These are phyloP conservation scores for Tethea ocularis DNA, from an alignment of 2,888 invertebrate genomes.

Conservation along the genomic window DNA sequence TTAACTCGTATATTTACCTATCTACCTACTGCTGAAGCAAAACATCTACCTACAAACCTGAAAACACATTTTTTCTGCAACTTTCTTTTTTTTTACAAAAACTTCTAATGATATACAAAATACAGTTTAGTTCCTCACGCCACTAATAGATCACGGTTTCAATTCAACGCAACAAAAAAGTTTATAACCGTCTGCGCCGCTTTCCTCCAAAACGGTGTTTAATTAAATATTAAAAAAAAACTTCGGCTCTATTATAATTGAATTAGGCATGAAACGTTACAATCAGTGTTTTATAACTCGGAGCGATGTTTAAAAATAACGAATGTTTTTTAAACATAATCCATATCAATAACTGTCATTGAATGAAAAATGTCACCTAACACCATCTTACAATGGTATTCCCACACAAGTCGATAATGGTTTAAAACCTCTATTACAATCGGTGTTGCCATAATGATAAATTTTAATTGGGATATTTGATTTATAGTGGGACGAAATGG, in stretches of 20 bases:
- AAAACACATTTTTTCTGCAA: neutral
- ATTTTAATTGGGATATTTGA: constrained; percentile 45
- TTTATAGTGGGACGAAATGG: constrained; percentile 29
- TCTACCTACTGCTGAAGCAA: neutral
- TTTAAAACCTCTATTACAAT: constrained; percentile 53
- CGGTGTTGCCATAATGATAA: constrained; percentile 42
- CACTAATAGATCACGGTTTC: constrained; percentile 36
- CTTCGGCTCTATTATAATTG: constrained; percentile 37
- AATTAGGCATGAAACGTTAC: constrained; percentile 56
- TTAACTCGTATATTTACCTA: neutral
- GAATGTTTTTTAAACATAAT: constrained; percentile 34
- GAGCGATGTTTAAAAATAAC: constrained; percentile 28
- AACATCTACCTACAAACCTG: constrained; percentile 1
- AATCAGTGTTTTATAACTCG: constrained; percentile 35
- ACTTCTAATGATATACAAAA: neutral
- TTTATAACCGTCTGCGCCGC: constrained; percentile 31
- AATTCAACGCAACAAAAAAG: constrained; percentile 40
- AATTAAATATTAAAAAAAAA: constrained; percentile 35
- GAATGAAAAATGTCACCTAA: constrained; percentile 54
- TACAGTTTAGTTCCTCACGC: constrained; percentile 27
- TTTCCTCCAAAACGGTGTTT: constrained; percentile 33
- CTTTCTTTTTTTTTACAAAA: no score
- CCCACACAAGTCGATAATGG: constrained; percentile 49
- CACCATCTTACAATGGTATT: constrained; percentile 31
- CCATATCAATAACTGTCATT: constrained; percentile 54